Conservation (phyloP, 2,797 vertebrate species). For the Danio choprae region DNA sequence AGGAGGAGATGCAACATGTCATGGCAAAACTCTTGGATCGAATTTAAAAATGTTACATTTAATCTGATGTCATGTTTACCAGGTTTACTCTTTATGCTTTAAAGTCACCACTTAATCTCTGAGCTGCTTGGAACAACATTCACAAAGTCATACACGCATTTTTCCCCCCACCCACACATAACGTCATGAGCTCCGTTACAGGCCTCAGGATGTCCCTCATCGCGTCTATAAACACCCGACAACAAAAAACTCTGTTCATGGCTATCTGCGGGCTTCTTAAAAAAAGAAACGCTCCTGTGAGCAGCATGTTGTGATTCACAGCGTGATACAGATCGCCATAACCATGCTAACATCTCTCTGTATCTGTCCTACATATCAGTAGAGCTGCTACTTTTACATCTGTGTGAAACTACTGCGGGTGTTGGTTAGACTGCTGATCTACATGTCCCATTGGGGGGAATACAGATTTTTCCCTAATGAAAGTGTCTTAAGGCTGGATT, state of each 20-base stretch:
- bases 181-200: conserved; percentile 41
- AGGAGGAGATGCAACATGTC: background rate
- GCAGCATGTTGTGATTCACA: conserved; percentile 48
- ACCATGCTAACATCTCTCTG: background rate
- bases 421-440: conserved; percentile 65
- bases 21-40: background rate
- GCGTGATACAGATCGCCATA: conserved; percentile 68
- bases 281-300: background rate
- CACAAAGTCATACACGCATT: background rate
- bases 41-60: too few species aligned
- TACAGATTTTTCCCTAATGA: conserved; percentile 58
- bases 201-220: conserved; percentile 61
- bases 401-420: conserved; percentile 57
- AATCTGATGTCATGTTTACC: background rate
- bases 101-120: background rate
- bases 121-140: background rate
- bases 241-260: conserved; percentile 67
- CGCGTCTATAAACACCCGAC: conserved; percentile 21
- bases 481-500: too few species aligned
- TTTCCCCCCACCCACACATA: conserved; percentile 19
- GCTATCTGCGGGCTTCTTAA: conserved; percentile 8
- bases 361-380: conserved; percentile 60
- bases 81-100: background rate
- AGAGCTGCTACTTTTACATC: conserved; percentile 58
- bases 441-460: conserved; percentile 64